phyloP scores from a whole-genome alignment of 2,888 invertebrate species.

The Hyposoter dolosus region DNA sequence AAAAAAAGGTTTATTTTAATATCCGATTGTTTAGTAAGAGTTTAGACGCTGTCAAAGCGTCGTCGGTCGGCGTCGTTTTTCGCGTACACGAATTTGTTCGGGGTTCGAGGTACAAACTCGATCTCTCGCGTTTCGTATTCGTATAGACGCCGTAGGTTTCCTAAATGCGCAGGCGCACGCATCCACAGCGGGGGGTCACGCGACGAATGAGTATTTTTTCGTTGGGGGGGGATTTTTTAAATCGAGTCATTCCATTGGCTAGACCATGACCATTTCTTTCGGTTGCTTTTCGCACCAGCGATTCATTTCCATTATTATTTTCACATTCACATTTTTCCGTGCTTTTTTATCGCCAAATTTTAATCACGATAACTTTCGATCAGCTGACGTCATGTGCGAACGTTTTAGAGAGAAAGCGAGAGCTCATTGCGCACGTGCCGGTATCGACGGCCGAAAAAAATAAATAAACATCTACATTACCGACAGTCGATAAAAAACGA shows the following conservation, averaged over 20 bases:
- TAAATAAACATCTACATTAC: neutral
- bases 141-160: neutral
- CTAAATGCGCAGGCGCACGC: constrained; percentile 16
- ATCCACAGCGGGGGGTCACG: constrained; percentile 1
- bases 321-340: neutral
- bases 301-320: neutral
- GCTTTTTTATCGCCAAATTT: neutral
- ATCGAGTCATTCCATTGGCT: neutral
- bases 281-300: neutral
- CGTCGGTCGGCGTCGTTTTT: constrained; percentile 53
- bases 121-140: neutral
- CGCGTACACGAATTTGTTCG: constrained; percentile 13
- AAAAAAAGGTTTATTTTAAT: neutral
- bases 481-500: neutral
- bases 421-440: too few species aligned
- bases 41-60: constrained; percentile 47
- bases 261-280: too few species aligned
- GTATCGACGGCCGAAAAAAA: neutral
- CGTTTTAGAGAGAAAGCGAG: too few species aligned
- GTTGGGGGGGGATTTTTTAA: neutral
- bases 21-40: neutral
- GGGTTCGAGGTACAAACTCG: neutral
- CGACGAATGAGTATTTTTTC: neutral
- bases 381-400: neutral
- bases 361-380: neutral